Evolutionary conservation across 2,888 invertebrate species (phyloP).

Genomic region (Phalera bucephala): DNA sequence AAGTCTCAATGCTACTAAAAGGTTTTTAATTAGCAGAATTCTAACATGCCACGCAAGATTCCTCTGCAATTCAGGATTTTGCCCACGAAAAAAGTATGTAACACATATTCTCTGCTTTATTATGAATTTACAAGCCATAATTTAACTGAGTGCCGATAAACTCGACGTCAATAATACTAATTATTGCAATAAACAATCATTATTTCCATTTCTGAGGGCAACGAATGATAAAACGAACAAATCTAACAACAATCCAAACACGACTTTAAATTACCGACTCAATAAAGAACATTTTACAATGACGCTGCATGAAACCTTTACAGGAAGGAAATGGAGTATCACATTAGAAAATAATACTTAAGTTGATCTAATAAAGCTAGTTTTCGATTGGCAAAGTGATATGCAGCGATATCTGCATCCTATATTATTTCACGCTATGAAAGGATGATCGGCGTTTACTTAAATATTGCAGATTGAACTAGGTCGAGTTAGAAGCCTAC

Average conservation of each 20-base stretch:
- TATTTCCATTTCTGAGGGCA: conserved; percentile 15
- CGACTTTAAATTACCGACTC: neutral
- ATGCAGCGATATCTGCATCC: conserved; percentile 4
- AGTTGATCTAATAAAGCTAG: fast-evolving
- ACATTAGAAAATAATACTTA: neutral
- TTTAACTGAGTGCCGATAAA: no score
- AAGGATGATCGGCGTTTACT: conserved; percentile 5
- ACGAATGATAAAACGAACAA: conserved; percentile 19
- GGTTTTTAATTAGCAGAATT: no score
- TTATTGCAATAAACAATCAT: conserved; percentile 11
- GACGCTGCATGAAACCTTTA: neutral
- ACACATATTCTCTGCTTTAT: no score
- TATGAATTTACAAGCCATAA: no score
- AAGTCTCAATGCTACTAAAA: no score
- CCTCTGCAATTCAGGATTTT: no score
- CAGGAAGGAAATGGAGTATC: neutral
- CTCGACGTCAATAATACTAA: no score
- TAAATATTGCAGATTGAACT: conserved; percentile 5
- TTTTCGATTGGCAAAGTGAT: neutral
- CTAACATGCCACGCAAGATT: no score
- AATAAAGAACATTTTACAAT: conserved; percentile 4
- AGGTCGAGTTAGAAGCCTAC: conserved; percentile 18
- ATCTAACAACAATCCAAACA: conserved; percentile 2
- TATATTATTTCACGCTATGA: conserved; percentile 6
- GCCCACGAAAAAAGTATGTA: no score